These are phyloP conservation scores for Nematolebias whitei DNA, from an alignment of 2,113 vertebrate species.

Conservation along the genomic window DNA sequence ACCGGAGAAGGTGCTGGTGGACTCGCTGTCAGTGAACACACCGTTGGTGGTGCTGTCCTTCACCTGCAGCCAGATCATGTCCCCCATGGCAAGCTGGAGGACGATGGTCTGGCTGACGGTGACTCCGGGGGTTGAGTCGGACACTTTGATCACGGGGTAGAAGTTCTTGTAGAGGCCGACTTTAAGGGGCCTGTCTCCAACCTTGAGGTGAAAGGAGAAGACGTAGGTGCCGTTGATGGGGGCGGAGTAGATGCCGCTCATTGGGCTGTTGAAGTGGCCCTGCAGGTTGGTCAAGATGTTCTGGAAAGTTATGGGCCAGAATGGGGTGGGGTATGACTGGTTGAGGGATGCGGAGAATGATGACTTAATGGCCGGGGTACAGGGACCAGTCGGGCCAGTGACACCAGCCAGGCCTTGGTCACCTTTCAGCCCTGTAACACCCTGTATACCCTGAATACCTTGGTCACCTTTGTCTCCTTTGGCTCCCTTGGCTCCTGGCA, in stretches of 20 bases:
- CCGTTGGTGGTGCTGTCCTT: slow-evolving; percentile 61
- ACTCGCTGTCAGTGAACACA: slow-evolving; percentile 52
- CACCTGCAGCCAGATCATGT: slow-evolving; percentile 78
- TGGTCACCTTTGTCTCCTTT: slow-evolving; percentile 59
- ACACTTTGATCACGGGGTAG: slow-evolving; percentile 44
- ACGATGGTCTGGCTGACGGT: slow-evolving; percentile 62
- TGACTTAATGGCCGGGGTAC: slow-evolving; percentile 68
- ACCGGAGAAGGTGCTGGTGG: slow-evolving; percentile 73
- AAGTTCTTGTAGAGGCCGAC: slow-evolving; percentile 73
- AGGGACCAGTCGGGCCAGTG: slow-evolving; percentile 69
- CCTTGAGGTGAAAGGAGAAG: slow-evolving; percentile 66
- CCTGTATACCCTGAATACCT: slow-evolving; percentile 56
- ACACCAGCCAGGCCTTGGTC: slow-evolving; percentile 56
- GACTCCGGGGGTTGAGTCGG: slow-evolving; percentile 9
- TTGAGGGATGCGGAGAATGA: slow-evolving; percentile 64
- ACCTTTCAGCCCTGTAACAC: slow-evolving; percentile 62
- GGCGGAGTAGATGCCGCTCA: slow-evolving; percentile 61
- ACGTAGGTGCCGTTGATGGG: slow-evolving; percentile 76
- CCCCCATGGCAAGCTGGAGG: slow-evolving; percentile 51
- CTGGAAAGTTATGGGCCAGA: slow-evolving; percentile 67
- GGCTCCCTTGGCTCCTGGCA: slow-evolving; percentile 46
- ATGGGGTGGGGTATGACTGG: slow-evolving; percentile 10
- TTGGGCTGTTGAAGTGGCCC: slow-evolving; percentile 24
- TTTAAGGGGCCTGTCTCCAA: slow-evolving; percentile 34
- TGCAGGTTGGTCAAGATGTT: slow-evolving; percentile 52